Evolutionary conservation across 1,140 invertebrate species (phyloP), one percentile per base, ranked within the genome.

Genomic region (Brachystomella parvula): DNA sequence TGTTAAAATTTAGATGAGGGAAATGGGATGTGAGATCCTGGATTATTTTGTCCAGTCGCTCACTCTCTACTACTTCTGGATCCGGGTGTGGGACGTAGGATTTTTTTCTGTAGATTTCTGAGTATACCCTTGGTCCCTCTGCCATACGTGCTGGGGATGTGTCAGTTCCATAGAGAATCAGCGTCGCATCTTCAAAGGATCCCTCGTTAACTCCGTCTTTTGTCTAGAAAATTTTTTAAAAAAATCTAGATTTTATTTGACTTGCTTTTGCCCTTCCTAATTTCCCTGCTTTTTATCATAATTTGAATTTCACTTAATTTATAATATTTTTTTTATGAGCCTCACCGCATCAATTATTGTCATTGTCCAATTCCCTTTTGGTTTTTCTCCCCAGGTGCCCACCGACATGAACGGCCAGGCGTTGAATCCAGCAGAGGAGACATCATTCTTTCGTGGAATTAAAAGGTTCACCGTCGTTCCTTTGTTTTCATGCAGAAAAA

Each of bases 331-430:
- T 56, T 56, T 64, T 65, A 32, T 31, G 29, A n/a, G 19, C 28
- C 72, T 77, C 79, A 88, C 87, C 76, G 78, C 75, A 73, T 89
- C 87, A 21, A 76, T 69, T 63, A 89, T 77, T 15, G 78, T 77
- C 17, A 93, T 74, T 1, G 73, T 83, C 93, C 93, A 96, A 24
- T 79, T 76, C 1, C 90, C 92, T 21, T 75, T 74, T 2, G 90
- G 86, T 73, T 85, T 78, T 79, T 97, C 94, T 12, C 90, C 92
- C 94, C 94, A 97, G 3, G 87, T 89, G 56, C 91, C 91, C 0
- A 96, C 88, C 0, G 90, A 90, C 82, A 92, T 89, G 76, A 97
- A 90, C 47, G 85, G 87, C 89, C 94, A 97, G 67, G 87, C 83
- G 2, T 81, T 76, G 75, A 94, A 92, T 17, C 90, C 92, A 9